Evolutionary conservation across 1,140 invertebrate species (phyloP), one percentile per base, ranked within the genome.

Genomic region (Agrilus planipennis): DNA sequence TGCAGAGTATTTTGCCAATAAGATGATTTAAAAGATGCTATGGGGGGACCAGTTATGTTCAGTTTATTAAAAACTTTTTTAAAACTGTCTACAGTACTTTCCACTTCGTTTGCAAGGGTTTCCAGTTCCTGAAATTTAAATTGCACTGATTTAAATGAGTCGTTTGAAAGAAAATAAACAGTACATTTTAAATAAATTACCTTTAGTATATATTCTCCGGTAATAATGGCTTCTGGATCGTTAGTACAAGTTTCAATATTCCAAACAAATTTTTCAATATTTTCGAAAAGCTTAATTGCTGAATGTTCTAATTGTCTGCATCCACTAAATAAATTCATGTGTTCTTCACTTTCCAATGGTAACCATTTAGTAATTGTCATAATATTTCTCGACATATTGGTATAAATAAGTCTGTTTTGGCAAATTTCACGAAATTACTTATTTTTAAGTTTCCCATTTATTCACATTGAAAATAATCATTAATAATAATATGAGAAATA

Each of bases 311-410:
- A 42, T 20, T 48, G 27, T 29, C 34, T 55, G 29, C 56, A 61
- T 36, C 43, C 48, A 3, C 23, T 11, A 27, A 52, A 55, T 4
- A 52, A 19, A 5, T 18, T 29, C 35, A 48, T 37, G 27, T 53
- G 42, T 16, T 54, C 51, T 35, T 51, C 40, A 17, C 41, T 51
- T 22, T 55, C 45, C 12, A 45, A 5, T 18, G 57, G 55, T 15
- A 61, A 39, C 59, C 59, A 61, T 49, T 61, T 61, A 10, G 49
- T 48, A 20, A 61, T 41, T 14, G 53, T 60, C 20, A 50, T 44
- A 15, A 53, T 46, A 42, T 47, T 55, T 39, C 49, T 48, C 19
- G 56, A 53, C 56, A 58, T 58, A 10, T 12, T 30, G 38, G 31
- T 17, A 17, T n/a, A n/a, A n/a, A n/a, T n/a, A n/a, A n/a, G n/a